Evolutionary conservation across 1,140 invertebrate genomes (phyloP).

Genomic region (Drosophila bocqueti): DNA sequence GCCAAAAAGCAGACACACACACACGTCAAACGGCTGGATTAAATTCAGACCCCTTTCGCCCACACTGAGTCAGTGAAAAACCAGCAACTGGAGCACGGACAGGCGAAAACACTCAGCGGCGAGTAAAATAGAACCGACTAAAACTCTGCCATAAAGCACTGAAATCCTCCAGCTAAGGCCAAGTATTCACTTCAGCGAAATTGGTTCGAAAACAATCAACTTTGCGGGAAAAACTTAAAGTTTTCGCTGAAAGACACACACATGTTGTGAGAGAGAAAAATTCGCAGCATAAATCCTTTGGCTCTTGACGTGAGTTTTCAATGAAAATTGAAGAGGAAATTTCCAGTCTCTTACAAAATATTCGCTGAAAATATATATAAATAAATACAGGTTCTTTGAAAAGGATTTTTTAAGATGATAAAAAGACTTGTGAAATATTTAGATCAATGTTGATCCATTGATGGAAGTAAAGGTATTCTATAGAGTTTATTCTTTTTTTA

Average conservation of each 20-base stretch:
- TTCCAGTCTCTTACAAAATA: not conserved
- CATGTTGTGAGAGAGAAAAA: not conserved
- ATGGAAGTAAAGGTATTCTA: not conserved
- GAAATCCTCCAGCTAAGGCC: slow-evolving; percentile 24
- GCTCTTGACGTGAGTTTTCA: not conserved
- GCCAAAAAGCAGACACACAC: slow-evolving; percentile 39
- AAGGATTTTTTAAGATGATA: too few relatives aligned
- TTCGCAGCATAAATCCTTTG: not conserved
- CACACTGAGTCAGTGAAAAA: slow-evolving; percentile 38
- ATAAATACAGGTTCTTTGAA: not conserved
- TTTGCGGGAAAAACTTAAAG: slow-evolving; percentile 1
- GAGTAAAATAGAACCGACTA: slow-evolving; percentile 25
- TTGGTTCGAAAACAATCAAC: slow-evolving; percentile 22
- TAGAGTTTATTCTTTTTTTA: not conserved
- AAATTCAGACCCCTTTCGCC: slow-evolving; percentile 31
- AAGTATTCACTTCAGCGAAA: slow-evolving; percentile 23
- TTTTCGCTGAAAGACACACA: not conserved
- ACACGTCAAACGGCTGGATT: slow-evolving; percentile 26
- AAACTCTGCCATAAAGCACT: slow-evolving; percentile 23
- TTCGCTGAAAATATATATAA: not conserved
- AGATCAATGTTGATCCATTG: not conserved
- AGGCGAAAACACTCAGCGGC: slow-evolving; percentile 9
- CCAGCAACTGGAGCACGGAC: slow-evolving; percentile 50
- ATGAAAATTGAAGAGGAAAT: not conserved
- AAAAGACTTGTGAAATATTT: too few relatives aligned